phyloP scores from a whole-genome alignment of 2,888 invertebrate genomes.

The Cancer borealis region DNA sequence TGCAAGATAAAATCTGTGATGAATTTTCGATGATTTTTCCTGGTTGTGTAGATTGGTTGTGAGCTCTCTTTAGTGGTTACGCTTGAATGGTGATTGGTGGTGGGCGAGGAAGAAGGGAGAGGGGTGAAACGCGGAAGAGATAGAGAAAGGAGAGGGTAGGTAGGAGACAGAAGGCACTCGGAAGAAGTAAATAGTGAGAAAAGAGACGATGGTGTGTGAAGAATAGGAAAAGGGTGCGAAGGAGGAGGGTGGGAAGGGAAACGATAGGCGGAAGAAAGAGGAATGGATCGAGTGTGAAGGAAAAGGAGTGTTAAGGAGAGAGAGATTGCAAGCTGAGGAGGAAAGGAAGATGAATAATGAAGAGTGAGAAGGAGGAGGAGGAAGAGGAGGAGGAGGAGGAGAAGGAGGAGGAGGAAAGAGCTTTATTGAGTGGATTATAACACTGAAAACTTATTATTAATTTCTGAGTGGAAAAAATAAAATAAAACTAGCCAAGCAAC shows the following conservation, averaged over 20 bases:
- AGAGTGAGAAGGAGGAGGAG: neutral
- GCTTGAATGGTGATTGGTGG: neutral
- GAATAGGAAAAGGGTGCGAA: neutral
- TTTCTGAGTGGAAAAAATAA: neutral
- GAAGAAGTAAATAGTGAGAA: neutral
- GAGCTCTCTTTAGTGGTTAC: neutral
- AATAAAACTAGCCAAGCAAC: no score
- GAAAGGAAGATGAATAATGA: neutral
- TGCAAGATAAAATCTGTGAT: neutral
- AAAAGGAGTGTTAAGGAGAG: neutral
- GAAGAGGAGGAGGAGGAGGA: conserved; percentile 1
- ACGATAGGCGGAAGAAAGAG: neutral
- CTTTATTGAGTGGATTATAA: neutral
- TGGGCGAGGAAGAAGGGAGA: neutral
- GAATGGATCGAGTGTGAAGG: neutral
- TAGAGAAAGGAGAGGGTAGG: neutral
- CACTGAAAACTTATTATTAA: neutral
- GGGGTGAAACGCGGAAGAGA: neutral
- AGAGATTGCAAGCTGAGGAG: neutral
- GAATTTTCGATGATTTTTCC: neutral
- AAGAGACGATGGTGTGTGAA: neutral
- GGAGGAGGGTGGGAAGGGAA: neutral
- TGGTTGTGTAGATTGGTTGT: neutral
- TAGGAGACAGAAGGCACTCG: neutral
- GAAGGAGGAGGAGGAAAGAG: neutral